Conservation (phyloP, 37 sponge, comb jelly and placozoan genomes). For the Crambe crambe region DNA sequence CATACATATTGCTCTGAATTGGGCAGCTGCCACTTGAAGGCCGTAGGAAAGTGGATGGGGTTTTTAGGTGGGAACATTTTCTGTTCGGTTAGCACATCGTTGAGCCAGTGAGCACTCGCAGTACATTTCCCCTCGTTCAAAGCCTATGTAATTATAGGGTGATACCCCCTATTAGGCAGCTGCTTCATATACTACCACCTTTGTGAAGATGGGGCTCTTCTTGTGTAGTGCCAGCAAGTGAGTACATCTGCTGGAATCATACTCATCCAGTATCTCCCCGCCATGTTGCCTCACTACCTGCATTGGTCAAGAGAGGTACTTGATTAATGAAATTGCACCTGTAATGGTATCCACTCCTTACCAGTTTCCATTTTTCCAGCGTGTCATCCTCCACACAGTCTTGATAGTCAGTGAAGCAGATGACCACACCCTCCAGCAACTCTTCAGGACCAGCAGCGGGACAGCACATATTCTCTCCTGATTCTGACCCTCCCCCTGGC, state of each 20-base stretch:
- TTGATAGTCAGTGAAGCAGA: slow-evolving; percentile 68
- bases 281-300: slow-evolving; percentile 79
- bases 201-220: slow-evolving; percentile 32
- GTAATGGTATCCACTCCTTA: background rate
- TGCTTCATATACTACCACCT: no score
- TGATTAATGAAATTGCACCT: background rate
- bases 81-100: slow-evolving; percentile 80
- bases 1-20: slow-evolving; percentile 40
- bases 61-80: slow-evolving; percentile 78
- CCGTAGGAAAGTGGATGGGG: slow-evolving; percentile 89
- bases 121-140: slow-evolving; percentile 83
- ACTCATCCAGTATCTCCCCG: slow-evolving; percentile 44
- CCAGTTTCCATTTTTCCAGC: slow-evolving; percentile 76
- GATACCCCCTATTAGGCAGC: background rate
- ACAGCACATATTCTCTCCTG: background rate
- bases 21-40: slow-evolving; percentile 52
- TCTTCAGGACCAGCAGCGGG: background rate
- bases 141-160: slow-evolving; percentile 58
- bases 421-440: slow-evolving; percentile 54
- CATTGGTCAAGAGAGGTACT: background rate
- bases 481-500: background rate
- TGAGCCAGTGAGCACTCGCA: slow-evolving; percentile 93
- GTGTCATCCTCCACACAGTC: slow-evolving; percentile 48
- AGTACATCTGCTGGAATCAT: slow-evolving; percentile 58
- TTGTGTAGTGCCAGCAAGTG: slow-evolving; percentile 71